A percentile compares a stretch with the other conserved stretches of the same genome.
Evolutionary conservation across 2,113 vertebrate species (phyloP).

Genomic region (Thunnus thynnus): DNA sequence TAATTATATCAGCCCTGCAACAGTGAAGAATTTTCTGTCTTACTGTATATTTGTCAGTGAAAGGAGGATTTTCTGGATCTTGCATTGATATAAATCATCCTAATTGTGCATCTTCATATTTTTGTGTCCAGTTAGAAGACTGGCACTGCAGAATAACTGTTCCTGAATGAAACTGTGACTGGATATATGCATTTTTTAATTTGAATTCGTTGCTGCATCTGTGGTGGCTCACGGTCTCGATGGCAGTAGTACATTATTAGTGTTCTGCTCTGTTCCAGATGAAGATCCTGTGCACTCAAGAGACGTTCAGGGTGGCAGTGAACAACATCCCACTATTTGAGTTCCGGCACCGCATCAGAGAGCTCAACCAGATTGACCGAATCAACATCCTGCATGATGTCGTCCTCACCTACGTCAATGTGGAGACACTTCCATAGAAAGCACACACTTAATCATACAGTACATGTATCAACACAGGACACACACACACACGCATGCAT

Average conservation of each 20-base stretch:
- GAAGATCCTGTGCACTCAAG: constrained; percentile 85
- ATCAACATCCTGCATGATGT: constrained; percentile 86
- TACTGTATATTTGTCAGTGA: not conserved
- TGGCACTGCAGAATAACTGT: not conserved
- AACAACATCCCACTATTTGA: constrained; percentile 85
- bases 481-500: not conserved
- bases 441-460: not conserved
- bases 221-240: not conserved
- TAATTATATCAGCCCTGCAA: too few relatives aligned
- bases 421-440: constrained; percentile 82
- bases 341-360: constrained; percentile 82
- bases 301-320: constrained; percentile 82
- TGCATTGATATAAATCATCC: too few relatives aligned
- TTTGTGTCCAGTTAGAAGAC: not conserved
- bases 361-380: constrained; percentile 85
- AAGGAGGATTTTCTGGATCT: not conserved
- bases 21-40: too few relatives aligned
- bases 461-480: not conserved
- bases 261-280: constrained; percentile 76
- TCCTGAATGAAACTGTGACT: not conserved
- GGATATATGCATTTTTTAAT: not conserved
- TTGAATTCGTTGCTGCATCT: not conserved
- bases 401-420: constrained; percentile 79
- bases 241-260: not conserved
- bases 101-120: too few relatives aligned